A percentile compares a stretch with the other conserved stretches of the same genome.
Conservation (phyloP, 1,140 invertebrate genomes). For the Penaeus indicus region DNA sequence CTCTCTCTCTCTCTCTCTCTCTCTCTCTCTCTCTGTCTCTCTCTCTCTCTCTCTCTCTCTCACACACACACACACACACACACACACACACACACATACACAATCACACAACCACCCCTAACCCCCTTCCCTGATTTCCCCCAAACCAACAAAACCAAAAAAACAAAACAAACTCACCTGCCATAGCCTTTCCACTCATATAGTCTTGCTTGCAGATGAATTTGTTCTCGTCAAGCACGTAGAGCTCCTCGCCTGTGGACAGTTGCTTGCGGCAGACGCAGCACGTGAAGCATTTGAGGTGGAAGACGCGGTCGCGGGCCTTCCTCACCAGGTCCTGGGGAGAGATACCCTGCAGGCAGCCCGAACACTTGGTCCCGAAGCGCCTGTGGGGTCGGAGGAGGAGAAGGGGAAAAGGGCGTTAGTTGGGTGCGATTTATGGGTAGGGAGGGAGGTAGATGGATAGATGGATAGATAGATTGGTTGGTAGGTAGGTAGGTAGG, state of each 20-base stretch:
- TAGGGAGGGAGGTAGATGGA: too few relatives aligned
- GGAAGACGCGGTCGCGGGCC: constrained; percentile 96
- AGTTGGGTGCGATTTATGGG: background rate
- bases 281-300: constrained; percentile 98
- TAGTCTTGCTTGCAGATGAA: constrained; percentile 99
- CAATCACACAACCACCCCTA: too few relatives aligned
- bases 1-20: background rate
- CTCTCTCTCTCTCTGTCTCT: background rate
- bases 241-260: constrained; percentile 96
- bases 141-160: too few relatives aligned
- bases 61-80: too few relatives aligned
- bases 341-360: constrained; percentile 94
- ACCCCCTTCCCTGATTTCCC: too few relatives aligned
- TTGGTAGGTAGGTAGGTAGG: too few relatives aligned
- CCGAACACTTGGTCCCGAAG: constrained; percentile 97
- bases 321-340: constrained; percentile 96
- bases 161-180: constrained; percentile 23
- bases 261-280: constrained; percentile 96
- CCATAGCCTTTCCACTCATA: constrained; percentile 80
- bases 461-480: too few relatives aligned
- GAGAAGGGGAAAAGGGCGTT: background rate
- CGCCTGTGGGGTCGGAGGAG: constrained; percentile 76
- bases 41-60: too few relatives aligned
- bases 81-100: too few relatives aligned
- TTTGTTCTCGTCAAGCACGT: constrained; percentile 97